Percentiles rank a stretch among this genome's conserved stretches.
Evolutionary conservation across 2,888 invertebrate genomes (phyloP).

Genomic region (Orgyia antiqua): DNA sequence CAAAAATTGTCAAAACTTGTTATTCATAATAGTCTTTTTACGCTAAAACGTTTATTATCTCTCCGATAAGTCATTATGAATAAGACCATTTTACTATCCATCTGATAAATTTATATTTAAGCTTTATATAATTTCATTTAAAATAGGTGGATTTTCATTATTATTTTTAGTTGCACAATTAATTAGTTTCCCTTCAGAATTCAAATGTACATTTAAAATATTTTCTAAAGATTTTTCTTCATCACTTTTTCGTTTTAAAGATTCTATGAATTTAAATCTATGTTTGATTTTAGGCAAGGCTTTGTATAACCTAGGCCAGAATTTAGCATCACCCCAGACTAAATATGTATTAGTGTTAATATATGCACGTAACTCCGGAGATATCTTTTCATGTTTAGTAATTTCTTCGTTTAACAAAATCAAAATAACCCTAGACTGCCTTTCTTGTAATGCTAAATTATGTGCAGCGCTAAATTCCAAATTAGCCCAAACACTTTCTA

Average conservation of each 20-base stretch:
- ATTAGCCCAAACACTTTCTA: constrained; percentile 77
- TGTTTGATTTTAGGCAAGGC: constrained; percentile 72
- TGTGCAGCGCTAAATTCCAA: constrained; percentile 81
- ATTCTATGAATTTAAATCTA: constrained; percentile 7
- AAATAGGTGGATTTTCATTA: no score
- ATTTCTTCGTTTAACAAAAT: constrained; percentile 80
- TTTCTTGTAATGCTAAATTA: constrained; percentile 35
- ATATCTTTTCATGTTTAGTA: constrained; percentile 61
- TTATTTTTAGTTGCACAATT: constrained; percentile 5
- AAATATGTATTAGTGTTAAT: constrained; percentile 87
- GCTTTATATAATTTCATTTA: no score
- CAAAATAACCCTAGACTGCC: constrained; percentile 83
- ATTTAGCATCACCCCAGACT: constrained; percentile 88
- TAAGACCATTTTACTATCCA: no score
- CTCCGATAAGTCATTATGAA: no score
- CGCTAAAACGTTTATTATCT: no score
- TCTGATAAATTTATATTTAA: no score
- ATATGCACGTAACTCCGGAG: constrained; percentile 77
- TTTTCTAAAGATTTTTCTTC: constrained; percentile 1
- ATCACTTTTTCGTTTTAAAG: constrained; percentile 2
- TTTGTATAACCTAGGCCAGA: constrained; percentile 86
- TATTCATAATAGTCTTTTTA: no score
- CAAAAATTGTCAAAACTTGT: no score
- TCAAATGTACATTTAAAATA: constrained; percentile 14
- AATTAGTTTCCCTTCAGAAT: constrained; percentile 12